Conservation (phyloP, 2,113 vertebrate species). For the Lethenteron reissneri region DNA sequence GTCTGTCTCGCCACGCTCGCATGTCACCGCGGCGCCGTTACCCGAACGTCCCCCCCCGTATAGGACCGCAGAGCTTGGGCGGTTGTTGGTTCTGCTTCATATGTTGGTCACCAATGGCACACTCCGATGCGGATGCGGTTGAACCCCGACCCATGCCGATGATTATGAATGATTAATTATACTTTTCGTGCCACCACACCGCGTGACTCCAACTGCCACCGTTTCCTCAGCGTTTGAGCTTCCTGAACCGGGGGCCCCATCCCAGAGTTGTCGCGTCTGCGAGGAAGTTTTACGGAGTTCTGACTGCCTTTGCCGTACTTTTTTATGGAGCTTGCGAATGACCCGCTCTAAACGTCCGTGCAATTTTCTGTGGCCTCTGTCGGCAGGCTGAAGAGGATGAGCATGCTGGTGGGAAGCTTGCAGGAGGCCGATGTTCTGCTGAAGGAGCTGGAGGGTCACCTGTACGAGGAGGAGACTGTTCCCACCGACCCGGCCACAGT, state of each 20-base stretch:
- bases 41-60: neutral
- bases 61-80: neutral
- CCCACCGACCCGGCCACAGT: conserved; percentile 44
- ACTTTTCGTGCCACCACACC: too few species aligned
- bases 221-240: neutral
- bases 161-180: too few species aligned
- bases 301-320: neutral
- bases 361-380: neutral
- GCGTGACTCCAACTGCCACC: too few species aligned
- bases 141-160: too few species aligned
- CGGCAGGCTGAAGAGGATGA: conserved; percentile 56
- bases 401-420: conserved; percentile 37
- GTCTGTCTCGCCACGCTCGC: too few species aligned
- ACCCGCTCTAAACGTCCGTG: neutral
- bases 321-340: neutral
- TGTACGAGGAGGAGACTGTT: conserved; percentile 74
- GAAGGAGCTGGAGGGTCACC: conserved; percentile 52
- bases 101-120: too few species aligned
- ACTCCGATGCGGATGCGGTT: too few species aligned
- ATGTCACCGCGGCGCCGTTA: too few species aligned
- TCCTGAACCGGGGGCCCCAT: neutral
- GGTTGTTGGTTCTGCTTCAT: neutral
- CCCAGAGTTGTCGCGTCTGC: neutral
- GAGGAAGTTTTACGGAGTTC: too few species aligned
- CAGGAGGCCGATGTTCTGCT: conserved; percentile 61